Conservation (phyloP, 2,888 invertebrate genomes). For the Diploptera punctata region DNA sequence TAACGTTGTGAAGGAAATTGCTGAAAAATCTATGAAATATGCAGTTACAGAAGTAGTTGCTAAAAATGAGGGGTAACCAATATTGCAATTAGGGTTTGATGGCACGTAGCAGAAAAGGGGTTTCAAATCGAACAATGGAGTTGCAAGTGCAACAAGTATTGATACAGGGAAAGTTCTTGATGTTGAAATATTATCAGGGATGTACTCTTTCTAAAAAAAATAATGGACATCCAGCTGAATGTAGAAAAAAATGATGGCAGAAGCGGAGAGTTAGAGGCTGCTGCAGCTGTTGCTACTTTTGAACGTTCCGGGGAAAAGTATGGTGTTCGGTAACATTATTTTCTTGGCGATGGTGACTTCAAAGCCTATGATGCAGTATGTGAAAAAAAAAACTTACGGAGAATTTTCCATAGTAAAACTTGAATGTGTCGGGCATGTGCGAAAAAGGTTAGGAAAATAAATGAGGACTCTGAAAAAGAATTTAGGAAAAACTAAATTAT, state of each 20-base stretch:
- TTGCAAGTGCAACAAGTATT: background rate
- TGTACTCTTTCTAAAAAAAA: too few relatives aligned
- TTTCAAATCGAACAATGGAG: background rate
- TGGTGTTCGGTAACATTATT: background rate
- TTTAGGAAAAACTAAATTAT: background rate
- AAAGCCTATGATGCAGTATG: background rate
- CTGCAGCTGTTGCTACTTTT: background rate
- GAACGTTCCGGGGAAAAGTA: too few relatives aligned
- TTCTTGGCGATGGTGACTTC: slow-evolving; percentile 2
- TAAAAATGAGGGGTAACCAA: background rate
- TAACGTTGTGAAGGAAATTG: background rate
- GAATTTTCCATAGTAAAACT: slow-evolving; percentile 11
- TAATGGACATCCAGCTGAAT: background rate
- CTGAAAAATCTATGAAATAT: background rate
- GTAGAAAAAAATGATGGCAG: background rate
- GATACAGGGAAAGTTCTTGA: too few relatives aligned
- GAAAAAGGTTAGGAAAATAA: slow-evolving; percentile 14
- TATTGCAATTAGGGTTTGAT: background rate
- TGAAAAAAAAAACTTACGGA: slow-evolving; percentile 22
- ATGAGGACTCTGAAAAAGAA: slow-evolving; percentile 3
- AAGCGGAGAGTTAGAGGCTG: background rate
- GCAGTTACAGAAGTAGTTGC: background rate
- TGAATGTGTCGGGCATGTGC: slow-evolving; percentile 7
- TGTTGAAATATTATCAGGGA: too few relatives aligned
- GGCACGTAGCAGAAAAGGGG: too few relatives aligned